These are phyloP conservation scores for Pachliopta kotzebuea DNA, from an alignment of 2,888 invertebrate species.

Conservation along the genomic window DNA sequence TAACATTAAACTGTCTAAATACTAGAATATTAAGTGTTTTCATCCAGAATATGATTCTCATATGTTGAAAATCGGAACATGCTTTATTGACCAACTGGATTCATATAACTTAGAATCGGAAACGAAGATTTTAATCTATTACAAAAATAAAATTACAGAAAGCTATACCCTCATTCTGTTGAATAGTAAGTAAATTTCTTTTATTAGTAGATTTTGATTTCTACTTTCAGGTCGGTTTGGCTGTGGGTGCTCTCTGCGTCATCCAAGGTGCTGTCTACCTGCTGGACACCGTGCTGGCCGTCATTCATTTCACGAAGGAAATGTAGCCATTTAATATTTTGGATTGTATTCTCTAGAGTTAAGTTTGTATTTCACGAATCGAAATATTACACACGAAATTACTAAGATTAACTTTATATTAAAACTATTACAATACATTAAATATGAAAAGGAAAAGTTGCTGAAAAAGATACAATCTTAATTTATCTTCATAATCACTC, in stretches of 20 bases:
- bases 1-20: background rate
- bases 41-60: background rate
- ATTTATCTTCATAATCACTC: too few relatives aligned
- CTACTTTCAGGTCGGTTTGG: conserved; percentile 84
- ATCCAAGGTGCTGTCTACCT: conserved; percentile 90
- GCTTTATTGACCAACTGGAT: too few relatives aligned
- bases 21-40: background rate
- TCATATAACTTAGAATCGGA: too few relatives aligned
- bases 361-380: conserved; percentile 13
- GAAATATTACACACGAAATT: background rate
- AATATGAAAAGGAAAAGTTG: too few relatives aligned
- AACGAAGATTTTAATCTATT: too few relatives aligned
- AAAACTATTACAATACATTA: too few relatives aligned
- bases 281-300: conserved; percentile 88
- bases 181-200: background rate
- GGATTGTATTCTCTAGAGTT: conserved; percentile 16
- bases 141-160: too few relatives aligned
- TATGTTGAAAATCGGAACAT: background rate
- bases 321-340: conserved; percentile 57
- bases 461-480: too few relatives aligned
- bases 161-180: too few relatives aligned
- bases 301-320: conserved; percentile 86
- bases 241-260: conserved; percentile 89
- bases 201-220: background rate
- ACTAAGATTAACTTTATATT: background rate